phyloP scores from a whole-genome alignment of 2,797 vertebrate species.

The Micropoecilia bifurca region DNA sequence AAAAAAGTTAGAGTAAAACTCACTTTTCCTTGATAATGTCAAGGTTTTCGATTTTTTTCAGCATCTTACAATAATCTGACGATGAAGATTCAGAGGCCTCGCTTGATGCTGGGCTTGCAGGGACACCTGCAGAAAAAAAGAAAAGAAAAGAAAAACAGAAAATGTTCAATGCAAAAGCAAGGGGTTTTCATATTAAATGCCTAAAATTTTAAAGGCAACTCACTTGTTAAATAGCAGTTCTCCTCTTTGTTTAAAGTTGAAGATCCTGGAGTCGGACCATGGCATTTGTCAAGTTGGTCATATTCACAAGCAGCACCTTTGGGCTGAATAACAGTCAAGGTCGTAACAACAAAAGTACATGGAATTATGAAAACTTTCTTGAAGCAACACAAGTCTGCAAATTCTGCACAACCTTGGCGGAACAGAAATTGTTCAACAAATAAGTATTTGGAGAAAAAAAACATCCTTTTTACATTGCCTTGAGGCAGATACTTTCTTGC shows the following conservation, averaged over 20 bases:
- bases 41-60: background rate
- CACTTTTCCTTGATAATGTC: slow-evolving; percentile 39
- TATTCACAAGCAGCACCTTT: background rate
- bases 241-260: background rate
- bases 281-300: background rate
- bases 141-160: background rate
- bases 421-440: background rate
- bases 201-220: background rate
- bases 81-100: background rate
- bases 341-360: background rate
- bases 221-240: slow-evolving; percentile 15
- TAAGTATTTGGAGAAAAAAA: background rate
- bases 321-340: background rate
- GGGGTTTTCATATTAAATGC: background rate
- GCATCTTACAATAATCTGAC: background rate
- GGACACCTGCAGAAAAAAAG: background rate
- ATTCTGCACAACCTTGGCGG: background rate
- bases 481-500: background rate
- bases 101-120: background rate
- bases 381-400: background rate
- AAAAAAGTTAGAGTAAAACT: background rate
- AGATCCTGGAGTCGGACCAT: slow-evolving; percentile 3
- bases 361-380: background rate
- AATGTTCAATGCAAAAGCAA: background rate
- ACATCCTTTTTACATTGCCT: background rate